Conservation (phyloP, 2,113 vertebrate genomes). For the Vombatus ursinus region DNA sequence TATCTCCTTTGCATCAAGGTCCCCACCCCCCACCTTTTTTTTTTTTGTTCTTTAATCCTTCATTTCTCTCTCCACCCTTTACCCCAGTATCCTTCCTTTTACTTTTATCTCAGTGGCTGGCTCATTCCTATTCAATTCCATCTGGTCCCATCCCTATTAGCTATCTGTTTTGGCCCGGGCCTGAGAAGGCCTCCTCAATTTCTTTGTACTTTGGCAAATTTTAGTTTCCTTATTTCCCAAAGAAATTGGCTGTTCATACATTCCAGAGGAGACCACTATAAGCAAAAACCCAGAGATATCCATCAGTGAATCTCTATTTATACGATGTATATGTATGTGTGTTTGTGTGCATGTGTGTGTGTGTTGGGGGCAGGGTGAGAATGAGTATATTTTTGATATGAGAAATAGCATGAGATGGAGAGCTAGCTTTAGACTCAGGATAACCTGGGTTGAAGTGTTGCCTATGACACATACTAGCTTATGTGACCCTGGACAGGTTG, state of each 20-base stretch:
- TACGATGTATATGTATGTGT: no score
- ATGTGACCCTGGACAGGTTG: neutral
- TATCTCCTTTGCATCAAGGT: neutral
- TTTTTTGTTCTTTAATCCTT: neutral
- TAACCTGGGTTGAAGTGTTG: neutral
- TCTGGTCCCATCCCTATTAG: neutral
- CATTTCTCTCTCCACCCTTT: neutral
- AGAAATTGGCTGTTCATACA: neutral
- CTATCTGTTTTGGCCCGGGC: neutral
- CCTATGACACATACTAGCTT: neutral
- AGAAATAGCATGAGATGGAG: neutral
- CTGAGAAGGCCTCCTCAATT: neutral
- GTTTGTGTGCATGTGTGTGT: neutral
- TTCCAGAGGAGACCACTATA: neutral
- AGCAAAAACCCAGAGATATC: neutral
- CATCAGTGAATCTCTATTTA: neutral
- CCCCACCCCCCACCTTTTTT: neutral
- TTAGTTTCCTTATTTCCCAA: conserved; percentile 12
- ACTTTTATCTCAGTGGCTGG: neutral
- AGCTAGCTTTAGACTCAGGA: neutral
- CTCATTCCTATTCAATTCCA: neutral
- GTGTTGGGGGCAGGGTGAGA: neutral
- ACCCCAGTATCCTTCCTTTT: neutral
- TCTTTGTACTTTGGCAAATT: conserved; percentile 29
- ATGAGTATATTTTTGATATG: neutral